Evolutionary conservation across 2,888 invertebrate species (phyloP).

Genomic region (Apamea anceps): DNA sequence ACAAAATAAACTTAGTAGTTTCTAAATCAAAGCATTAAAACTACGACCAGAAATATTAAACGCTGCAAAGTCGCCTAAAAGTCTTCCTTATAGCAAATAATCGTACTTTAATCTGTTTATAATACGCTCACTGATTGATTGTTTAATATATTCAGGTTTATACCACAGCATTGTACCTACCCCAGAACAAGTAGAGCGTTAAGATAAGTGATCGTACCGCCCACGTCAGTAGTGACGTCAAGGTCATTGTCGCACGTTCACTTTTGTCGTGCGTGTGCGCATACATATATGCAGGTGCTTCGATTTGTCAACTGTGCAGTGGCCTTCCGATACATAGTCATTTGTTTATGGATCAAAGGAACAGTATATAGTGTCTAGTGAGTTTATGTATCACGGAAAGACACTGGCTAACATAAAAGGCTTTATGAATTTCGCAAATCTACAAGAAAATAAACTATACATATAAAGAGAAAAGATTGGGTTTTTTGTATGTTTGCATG

Average conservation of each 20-base stretch:
- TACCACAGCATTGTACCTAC: neutral
- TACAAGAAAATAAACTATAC: too few species aligned
- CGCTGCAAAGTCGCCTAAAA: neutral
- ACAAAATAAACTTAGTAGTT: neutral
- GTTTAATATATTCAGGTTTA: neutral
- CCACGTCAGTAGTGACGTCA: conserved; percentile 40
- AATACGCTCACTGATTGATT: neutral
- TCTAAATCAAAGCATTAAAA: neutral
- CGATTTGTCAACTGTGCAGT: conserved; percentile 45
- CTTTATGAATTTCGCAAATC: neutral
- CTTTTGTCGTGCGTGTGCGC: conserved; percentile 56
- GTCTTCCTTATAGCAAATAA: neutral
- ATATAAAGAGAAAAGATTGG: too few species aligned
- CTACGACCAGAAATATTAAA: neutral
- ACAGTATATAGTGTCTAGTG: neutral
- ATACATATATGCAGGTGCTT: conserved; percentile 53
- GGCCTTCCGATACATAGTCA: conserved; percentile 37
- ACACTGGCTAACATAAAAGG: neutral
- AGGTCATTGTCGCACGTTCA: conserved; percentile 64
- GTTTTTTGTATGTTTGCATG: too few species aligned
- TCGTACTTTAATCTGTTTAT: neutral
- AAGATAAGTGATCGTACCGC: conserved; percentile 53
- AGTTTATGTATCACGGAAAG: neutral
- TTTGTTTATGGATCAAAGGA: neutral
- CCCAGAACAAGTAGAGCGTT: conserved; percentile 30